phyloP scores from a whole-genome alignment of 2,888 invertebrate genomes.

The Lacanobia oleracea region DNA sequence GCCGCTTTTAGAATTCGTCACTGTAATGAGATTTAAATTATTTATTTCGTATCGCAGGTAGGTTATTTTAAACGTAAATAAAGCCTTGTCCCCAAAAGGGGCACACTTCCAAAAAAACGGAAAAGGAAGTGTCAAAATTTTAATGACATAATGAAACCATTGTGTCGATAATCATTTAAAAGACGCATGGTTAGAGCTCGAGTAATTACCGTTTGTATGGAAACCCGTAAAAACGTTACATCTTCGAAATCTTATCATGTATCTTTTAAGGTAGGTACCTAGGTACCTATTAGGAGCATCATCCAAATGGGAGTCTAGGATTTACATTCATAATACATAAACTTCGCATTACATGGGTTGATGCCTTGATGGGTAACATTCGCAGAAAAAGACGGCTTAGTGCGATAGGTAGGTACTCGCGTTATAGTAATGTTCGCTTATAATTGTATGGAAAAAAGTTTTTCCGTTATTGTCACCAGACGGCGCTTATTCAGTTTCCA shows the following conservation, averaged over 20 bases:
- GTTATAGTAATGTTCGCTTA: too few relatives aligned
- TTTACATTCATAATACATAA: slow-evolving; percentile 52
- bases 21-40: slow-evolving; percentile 2
- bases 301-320: slow-evolving; percentile 34
- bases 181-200: too few relatives aligned
- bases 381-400: slow-evolving; percentile 36
- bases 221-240: too few relatives aligned
- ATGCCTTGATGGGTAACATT: too few relatives aligned
- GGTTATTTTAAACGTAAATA: background rate
- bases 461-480: too few relatives aligned
- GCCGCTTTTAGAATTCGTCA: slow-evolving; percentile 47
- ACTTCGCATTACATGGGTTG: slow-evolving; percentile 46
- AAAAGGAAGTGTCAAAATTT: background rate
- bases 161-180: too few relatives aligned
- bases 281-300: background rate
- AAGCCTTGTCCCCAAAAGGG: background rate
- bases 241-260: too few relatives aligned
- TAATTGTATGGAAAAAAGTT: too few relatives aligned
- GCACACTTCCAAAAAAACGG: slow-evolving; percentile 1
- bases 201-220: too few relatives aligned
- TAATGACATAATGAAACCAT: too few relatives aligned
- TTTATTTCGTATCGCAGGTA: slow-evolving; percentile 16
- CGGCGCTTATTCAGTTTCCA: too few relatives aligned
- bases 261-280: background rate
- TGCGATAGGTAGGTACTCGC: too few relatives aligned